Conservation (phyloP, 2,113 vertebrate species). For the Pao palembangensis region DNA sequence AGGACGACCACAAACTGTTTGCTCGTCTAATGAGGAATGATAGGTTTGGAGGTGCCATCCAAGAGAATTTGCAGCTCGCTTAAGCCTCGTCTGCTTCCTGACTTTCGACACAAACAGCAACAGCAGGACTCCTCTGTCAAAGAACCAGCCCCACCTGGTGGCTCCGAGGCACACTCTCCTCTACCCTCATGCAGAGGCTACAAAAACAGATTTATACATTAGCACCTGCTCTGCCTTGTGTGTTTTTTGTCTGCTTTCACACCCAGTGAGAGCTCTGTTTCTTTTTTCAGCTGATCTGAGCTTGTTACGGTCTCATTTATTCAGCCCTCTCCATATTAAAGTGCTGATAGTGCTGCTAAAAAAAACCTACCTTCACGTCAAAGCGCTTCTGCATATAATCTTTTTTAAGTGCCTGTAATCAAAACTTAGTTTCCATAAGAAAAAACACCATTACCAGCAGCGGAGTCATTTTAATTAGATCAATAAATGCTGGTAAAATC, state of each 20-base stretch:
- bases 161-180: conserved; percentile 53
- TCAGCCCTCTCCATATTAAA: no score
- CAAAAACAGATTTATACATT: conserved; percentile 7
- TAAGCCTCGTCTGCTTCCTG: conserved; percentile 29
- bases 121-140: conserved; percentile 38
- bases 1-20: conserved; percentile 73
- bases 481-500: conserved; percentile 66
- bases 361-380: no score
- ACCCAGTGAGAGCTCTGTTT: no score
- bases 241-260: not conserved
- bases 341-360: no score
- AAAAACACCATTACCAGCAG: conserved; percentile 42
- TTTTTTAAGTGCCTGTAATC: conserved; percentile 27
- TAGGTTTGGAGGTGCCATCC: conserved; percentile 58
- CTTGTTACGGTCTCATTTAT: no score
- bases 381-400: not conserved
- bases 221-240: not conserved
- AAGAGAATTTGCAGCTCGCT: conserved; percentile 45
- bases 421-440: conserved; percentile 27
- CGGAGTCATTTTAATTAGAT: conserved; percentile 64
- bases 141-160: conserved; percentile 74
- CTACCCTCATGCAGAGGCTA: not conserved
- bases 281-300: no score
- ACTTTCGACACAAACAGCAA: conserved; percentile 19
- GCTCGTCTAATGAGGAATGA: conserved; percentile 72